Conservation (phyloP, 2,888 invertebrate genomes). For the Atherix ibis region DNA sequence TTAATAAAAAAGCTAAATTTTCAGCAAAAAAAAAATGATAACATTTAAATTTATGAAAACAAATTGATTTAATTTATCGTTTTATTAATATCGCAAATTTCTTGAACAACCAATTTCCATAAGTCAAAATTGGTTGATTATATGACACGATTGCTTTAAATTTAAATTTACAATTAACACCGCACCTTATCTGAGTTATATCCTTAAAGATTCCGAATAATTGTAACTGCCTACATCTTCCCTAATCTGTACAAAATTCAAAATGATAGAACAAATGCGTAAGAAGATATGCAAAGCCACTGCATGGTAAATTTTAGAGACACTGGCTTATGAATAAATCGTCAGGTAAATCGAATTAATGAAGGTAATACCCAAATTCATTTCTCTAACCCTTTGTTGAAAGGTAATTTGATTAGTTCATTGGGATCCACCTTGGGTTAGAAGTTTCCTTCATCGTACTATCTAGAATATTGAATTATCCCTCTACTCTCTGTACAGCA, state of each 20-base stretch:
- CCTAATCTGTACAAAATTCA: no score
- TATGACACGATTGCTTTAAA: no score
- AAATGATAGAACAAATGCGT: no score
- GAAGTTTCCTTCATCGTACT: slow-evolving; percentile 10
- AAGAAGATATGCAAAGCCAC: not conserved
- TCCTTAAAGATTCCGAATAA: no score
- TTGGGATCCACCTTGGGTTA: slow-evolving; percentile 14
- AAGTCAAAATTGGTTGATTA: no score
- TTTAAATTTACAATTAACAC: slow-evolving; percentile 10
- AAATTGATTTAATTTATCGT: no score
- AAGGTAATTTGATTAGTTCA: slow-evolving; percentile 32
- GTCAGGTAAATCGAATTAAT: slow-evolving; percentile 36
- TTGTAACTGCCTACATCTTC: no score
- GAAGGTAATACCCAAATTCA: slow-evolving; percentile 35
- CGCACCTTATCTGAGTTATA: slow-evolving; percentile 4
- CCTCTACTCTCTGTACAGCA: slow-evolving; percentile 1
- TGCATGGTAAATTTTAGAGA: slow-evolving; percentile 19
- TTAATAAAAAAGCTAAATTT: no score
- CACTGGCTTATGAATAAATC: slow-evolving; percentile 35
- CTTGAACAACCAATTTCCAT: no score
- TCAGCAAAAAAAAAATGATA: no score
- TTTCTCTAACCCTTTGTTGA: slow-evolving; percentile 34
- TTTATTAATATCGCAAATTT: no score
- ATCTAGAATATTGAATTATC: slow-evolving; percentile 9
- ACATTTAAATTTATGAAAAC: no score